Evolutionary conservation across 2,888 invertebrate species (phyloP), one percentile per base, ranked within the genome.

Genomic region (Carcina quercana): DNA sequence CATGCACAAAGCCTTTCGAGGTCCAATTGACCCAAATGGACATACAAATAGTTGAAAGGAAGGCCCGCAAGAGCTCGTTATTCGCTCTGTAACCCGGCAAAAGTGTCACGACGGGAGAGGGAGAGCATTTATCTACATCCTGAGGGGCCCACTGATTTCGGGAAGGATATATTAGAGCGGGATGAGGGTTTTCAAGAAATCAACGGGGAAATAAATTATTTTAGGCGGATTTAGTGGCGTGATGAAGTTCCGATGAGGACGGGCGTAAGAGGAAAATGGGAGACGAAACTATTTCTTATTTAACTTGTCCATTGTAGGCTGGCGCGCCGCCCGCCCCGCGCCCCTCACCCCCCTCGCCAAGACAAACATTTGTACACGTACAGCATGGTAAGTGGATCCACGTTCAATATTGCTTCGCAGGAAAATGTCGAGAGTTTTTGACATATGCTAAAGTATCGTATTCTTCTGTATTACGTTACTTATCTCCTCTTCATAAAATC

Each of bases 11-110:
- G 70, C 71, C 57, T 59, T 68, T 62, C 59, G 61, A 69, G 68
- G 64, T 64, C 69, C 80, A 74, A 78, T 79, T 74, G 78, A 79
- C 76, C 79, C 67, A 79, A 82, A 82, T 80, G 78, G 73, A 64
- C 74, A 70, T 66, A 74, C 72, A 71, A 73, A 78, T 78, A 79
- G 78, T 72, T 69, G 69, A 76, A 76, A 74, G 63, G 66, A 63
- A 57, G 59, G 57, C 59, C 58, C 61, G 54, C 51, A 63, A 58
- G 66, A 69, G 71, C 72, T 78, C 79, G 73, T 80, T 80, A 79
- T 74, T 78, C 72, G 76, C 66, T 66, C 62, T 65, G 67, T 59
- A 69, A 66, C 64, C 69, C 66, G 52, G 57, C 61, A 53, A 72
- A 76, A 73, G 75, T 80, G 80, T 82, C 80, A 78, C 64, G 65